phyloP scores from a whole-genome alignment of 2,888 invertebrate genomes.

The Gymnocheta viridis region DNA sequence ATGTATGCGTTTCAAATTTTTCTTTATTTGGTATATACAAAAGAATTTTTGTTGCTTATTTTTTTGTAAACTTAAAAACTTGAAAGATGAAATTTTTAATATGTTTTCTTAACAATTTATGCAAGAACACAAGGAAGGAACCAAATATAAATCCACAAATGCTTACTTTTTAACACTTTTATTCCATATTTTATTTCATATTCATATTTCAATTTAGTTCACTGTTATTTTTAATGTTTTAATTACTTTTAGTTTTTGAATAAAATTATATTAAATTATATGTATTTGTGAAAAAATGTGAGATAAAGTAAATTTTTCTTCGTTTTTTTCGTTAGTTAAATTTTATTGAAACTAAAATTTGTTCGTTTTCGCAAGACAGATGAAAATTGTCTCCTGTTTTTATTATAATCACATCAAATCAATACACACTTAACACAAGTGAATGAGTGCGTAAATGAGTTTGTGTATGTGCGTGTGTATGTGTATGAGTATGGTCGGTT shows the following conservation, averaged over 20 bases:
- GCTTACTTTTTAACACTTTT: conserved; percentile 3
- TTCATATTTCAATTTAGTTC: conserved; percentile 10
- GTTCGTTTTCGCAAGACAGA: conserved; percentile 38
- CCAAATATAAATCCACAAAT: background rate
- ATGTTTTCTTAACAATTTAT: conserved; percentile 34
- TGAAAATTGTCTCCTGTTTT: conserved; percentile 32
- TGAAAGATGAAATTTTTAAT: background rate
- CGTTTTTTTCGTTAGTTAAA: conserved; percentile 1
- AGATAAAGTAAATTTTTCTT: conserved; percentile 2
- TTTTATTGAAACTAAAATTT: conserved; percentile 43
- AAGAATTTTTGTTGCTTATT: conserved; percentile 8
- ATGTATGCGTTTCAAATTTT: conserved; percentile 59
- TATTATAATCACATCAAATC: conserved; percentile 35
- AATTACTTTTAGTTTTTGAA: background rate
- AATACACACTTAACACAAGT: conserved; percentile 49
- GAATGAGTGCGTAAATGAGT: conserved; percentile 7
- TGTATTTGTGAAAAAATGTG: background rate
- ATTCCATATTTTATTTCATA: conserved; percentile 1
- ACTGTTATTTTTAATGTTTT: background rate
- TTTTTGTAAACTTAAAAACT: no score
- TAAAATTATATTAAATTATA: background rate
- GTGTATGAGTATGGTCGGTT: background rate
- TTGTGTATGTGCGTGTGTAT: conserved; percentile 25
- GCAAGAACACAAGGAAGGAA: conserved; percentile 35
- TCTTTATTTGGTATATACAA: conserved; percentile 46